These are phyloP conservation scores for Elysia chlorotica DNA, from an alignment of 1,140 invertebrate species.

Conservation along the genomic window DNA sequence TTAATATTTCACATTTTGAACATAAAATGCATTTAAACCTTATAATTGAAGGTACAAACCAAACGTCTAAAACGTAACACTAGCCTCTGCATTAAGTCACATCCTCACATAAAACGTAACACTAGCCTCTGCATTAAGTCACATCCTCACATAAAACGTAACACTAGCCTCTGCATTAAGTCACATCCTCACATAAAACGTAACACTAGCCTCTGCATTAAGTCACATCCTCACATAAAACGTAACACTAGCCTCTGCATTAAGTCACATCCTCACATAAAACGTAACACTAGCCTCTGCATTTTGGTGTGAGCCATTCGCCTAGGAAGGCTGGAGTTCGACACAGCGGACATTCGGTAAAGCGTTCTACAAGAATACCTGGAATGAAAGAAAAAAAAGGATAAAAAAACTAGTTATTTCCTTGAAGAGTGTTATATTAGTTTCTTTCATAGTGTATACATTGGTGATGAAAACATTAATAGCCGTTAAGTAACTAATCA, in stretches of 20 bases:
- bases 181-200: slow-evolving; percentile 46
- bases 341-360: slow-evolving; percentile 43
- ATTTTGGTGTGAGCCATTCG: slow-evolving; percentile 52
- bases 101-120: too few species aligned
- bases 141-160: not conserved
- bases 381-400: not conserved
- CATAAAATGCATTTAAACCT: too few species aligned
- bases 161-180: slow-evolving; percentile 31
- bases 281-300: slow-evolving; percentile 40
- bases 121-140: not conserved
- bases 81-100: too few species aligned
- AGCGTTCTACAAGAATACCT: slow-evolving; percentile 43
- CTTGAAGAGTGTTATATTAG: not conserved
- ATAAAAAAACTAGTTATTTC: not conserved
- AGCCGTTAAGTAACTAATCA: too few species aligned
- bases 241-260: slow-evolving; percentile 37
- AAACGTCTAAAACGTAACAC: too few species aligned
- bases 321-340: slow-evolving; percentile 41
- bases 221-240: slow-evolving; percentile 36
- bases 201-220: slow-evolving; percentile 38
- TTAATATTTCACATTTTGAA: too few species aligned
- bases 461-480: too few species aligned
- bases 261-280: slow-evolving; percentile 34
- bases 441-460: not conserved
- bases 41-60: too few species aligned